These are phyloP conservation scores for Phorcus lineatus DNA, from an alignment of 2,888 invertebrate genomes.

Conservation along the genomic window DNA sequence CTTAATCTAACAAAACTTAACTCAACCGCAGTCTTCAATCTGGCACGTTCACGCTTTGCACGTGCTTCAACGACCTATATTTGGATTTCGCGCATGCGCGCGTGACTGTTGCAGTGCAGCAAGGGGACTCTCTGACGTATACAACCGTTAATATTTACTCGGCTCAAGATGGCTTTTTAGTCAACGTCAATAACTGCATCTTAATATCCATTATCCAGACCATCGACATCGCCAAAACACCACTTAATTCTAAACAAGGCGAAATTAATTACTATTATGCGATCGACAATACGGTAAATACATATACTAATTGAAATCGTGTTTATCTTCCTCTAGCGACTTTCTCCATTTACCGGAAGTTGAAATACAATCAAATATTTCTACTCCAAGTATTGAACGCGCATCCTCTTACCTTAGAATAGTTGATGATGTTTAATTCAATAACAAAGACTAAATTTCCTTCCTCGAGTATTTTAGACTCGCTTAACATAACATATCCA, in stretches of 20 bases:
- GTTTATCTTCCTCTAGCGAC: background rate
- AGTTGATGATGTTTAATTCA: constrained; percentile 1
- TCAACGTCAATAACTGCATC: background rate
- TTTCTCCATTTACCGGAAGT: background rate
- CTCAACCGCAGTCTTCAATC: background rate
- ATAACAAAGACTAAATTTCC: constrained; percentile 4
- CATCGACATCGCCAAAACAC: background rate
- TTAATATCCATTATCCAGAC: background rate
- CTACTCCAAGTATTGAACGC: background rate
- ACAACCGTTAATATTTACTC: too few relatives aligned
- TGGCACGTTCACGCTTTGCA: background rate
- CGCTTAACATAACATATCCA: constrained; percentile 8
- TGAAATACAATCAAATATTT: background rate
- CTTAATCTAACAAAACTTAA: background rate
- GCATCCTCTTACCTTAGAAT: background rate
- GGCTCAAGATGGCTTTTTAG: background rate
- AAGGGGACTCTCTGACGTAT: too few relatives aligned
- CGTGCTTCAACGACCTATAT: too few relatives aligned
- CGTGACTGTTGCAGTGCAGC: background rate
- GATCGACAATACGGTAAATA: background rate
- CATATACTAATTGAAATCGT: background rate
- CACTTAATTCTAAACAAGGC: constrained; percentile 11
- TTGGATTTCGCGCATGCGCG: background rate
- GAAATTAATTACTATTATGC: constrained; percentile 11
- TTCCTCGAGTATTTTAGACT: background rate